Conservation (phyloP, 1,140 invertebrate genomes). For the Eulimnadia texana region DNA sequence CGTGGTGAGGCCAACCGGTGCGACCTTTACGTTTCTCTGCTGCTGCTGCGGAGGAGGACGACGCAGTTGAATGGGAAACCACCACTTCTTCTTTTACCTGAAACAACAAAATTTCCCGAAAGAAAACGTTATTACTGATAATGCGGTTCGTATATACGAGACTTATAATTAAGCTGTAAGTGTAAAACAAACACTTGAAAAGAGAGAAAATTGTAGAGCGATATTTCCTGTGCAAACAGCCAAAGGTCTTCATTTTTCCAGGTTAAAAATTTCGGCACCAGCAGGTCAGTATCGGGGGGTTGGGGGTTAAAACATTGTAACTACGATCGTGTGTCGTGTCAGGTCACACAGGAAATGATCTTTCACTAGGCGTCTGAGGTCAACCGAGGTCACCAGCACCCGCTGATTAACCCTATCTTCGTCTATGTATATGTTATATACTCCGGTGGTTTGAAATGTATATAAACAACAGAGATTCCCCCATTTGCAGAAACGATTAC, state of each 20-base stretch:
- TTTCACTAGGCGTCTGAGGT: neutral
- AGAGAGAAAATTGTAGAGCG: neutral
- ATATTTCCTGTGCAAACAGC: neutral
- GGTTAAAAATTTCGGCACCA: no score
- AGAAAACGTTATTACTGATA: neutral
- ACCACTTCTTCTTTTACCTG: neutral
- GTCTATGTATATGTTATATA: no score
- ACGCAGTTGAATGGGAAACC: slow-evolving; percentile 3
- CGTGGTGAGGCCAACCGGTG: slow-evolving; percentile 88
- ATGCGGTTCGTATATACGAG: neutral
- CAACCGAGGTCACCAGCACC: neutral
- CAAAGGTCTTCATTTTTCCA: neutral
- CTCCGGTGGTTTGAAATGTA: no score
- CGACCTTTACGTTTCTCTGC: slow-evolving; percentile 49
- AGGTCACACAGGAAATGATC: neutral
- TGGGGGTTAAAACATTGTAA: neutral
- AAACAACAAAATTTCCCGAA: neutral
- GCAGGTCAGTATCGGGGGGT: neutral
- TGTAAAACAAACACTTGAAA: neutral
- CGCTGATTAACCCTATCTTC: neutral
- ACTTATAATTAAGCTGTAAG: neutral
- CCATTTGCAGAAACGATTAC: no score
- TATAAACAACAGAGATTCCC: neutral
- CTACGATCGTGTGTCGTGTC: neutral
- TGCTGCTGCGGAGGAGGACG: slow-evolving; percentile 8